A percentile compares a stretch with the other conserved stretches of the same genome.
These are phyloP conservation scores for Plagodis pulveraria DNA, from an alignment of 2,888 invertebrate species.

Conservation along the genomic window DNA sequence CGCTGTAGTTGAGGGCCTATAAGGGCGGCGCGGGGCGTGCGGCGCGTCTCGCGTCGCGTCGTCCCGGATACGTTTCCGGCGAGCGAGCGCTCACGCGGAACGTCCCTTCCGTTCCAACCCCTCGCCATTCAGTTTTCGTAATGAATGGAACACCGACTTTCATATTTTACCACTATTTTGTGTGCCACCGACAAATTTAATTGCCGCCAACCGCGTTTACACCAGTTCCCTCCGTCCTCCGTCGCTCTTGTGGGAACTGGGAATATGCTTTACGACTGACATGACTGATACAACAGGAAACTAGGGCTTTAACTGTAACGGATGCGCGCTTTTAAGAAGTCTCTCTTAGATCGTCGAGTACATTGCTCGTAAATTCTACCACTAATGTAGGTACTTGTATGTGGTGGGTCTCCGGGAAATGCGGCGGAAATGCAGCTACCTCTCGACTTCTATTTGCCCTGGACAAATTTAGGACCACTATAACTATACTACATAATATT, in stretches of 20 bases:
- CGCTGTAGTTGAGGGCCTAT: slow-evolving; percentile 20
- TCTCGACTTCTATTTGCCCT: slow-evolving; percentile 4
- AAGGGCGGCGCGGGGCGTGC: slow-evolving; percentile 49
- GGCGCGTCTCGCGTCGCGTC: slow-evolving; percentile 68
- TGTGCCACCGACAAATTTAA: slow-evolving; percentile 51
- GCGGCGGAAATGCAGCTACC: slow-evolving; percentile 8
- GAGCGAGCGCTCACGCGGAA: slow-evolving; percentile 75
- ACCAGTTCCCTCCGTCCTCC: slow-evolving; percentile 41
- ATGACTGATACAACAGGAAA: slow-evolving; percentile 43
- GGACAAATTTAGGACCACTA: background rate
- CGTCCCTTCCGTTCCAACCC: slow-evolving; percentile 80
- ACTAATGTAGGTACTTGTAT: slow-evolving; percentile 19
- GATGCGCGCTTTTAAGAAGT: slow-evolving; percentile 38
- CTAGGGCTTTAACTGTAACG: slow-evolving; percentile 36
- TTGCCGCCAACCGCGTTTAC: slow-evolving; percentile 44
- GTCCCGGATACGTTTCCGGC: slow-evolving; percentile 82
- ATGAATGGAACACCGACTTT: slow-evolving; percentile 55
- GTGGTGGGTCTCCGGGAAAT: slow-evolving; percentile 22
- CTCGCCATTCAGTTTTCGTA: slow-evolving; percentile 65
- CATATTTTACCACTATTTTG: slow-evolving; percentile 35
- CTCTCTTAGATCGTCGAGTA: slow-evolving; percentile 35
- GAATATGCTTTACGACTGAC: slow-evolving; percentile 45
- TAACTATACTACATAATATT: no score
- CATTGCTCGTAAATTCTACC: slow-evolving; percentile 33
- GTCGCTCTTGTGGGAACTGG: slow-evolving; percentile 51